Evolutionary conservation across 2,888 invertebrate genomes (phyloP).

Genomic region (Suillia variegata): DNA sequence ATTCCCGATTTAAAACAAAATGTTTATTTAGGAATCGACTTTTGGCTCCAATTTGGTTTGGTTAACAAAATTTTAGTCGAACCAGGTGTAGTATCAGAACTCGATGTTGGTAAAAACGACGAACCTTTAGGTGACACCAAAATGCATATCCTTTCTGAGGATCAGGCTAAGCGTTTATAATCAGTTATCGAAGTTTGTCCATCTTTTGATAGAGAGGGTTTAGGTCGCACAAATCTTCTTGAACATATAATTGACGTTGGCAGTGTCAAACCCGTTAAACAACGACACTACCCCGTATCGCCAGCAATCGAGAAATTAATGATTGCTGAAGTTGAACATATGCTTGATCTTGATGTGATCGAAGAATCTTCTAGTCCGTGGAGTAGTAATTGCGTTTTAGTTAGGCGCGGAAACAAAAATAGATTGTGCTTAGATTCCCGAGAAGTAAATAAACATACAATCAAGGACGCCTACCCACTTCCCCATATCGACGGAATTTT

Average conservation of each 20-base stretch:
- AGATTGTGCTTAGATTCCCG: neutral
- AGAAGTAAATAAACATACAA: constrained; percentile 7
- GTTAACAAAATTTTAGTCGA: neutral
- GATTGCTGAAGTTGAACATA: neutral
- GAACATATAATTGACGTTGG: neutral
- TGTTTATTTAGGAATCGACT: neutral
- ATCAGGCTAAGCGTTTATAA: neutral
- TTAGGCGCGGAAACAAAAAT: constrained; percentile 26
- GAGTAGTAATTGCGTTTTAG: constrained; percentile 25
- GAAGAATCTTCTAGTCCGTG: constrained; percentile 4
- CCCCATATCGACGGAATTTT: constrained; percentile 27
- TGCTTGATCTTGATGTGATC: neutral
- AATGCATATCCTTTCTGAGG: neutral
- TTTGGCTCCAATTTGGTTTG: neutral
- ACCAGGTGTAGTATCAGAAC: neutral
- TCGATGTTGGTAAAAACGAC: neutral
- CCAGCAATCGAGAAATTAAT: neutral
- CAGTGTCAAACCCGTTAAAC: neutral
- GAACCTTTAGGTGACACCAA: no score
- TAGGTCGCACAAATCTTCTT: neutral
- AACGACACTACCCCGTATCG: neutral
- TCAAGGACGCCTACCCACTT: constrained; percentile 15
- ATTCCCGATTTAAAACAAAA: neutral
- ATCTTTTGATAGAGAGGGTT: neutral
- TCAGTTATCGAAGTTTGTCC: neutral